These are phyloP conservation scores for Halocynthia roretzi DNA, from an alignment of 23 tunicate species.

Conservation along the genomic window DNA sequence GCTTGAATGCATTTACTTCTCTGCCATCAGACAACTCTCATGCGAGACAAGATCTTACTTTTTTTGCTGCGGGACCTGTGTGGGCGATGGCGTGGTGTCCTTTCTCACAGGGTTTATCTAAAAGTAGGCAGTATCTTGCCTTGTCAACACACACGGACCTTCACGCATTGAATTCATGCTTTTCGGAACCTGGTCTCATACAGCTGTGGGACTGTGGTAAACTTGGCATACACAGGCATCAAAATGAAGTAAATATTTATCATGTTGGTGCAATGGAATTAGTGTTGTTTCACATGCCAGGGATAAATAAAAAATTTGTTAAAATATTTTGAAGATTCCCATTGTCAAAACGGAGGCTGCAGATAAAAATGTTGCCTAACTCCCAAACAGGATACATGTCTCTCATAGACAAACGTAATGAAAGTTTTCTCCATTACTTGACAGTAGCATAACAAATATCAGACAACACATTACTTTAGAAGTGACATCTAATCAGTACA, in stretches of 20 bases:
- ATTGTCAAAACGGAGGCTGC: too few relatives aligned
- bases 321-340: too few relatives aligned
- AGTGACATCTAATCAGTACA: too few relatives aligned
- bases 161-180: slow-evolving; percentile 28
- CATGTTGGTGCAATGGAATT: too few relatives aligned
- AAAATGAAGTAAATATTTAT: too few relatives aligned
- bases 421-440: too few relatives aligned
- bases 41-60: slow-evolving; percentile 7
- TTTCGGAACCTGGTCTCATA: slow-evolving; percentile 33
- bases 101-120: not conserved
- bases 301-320: too few relatives aligned
- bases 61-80: slow-evolving; percentile 73
- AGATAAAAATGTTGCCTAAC: too few relatives aligned
- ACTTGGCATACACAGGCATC: slow-evolving; percentile 7
- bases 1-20: slow-evolving; percentile 22
- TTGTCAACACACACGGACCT: slow-evolving; percentile 27
- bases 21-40: not conserved
- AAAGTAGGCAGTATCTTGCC: slow-evolving; percentile 42
- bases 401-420: too few relatives aligned
- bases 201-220: slow-evolving; percentile 83
- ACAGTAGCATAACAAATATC: not conserved
- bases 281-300: too few relatives aligned
- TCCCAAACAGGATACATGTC: too few relatives aligned
- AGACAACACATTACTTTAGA: too few relatives aligned
- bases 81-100: slow-evolving; percentile 86